Conservation (phyloP, 1,140 invertebrate species). For the Drosophila paulistorum region DNA sequence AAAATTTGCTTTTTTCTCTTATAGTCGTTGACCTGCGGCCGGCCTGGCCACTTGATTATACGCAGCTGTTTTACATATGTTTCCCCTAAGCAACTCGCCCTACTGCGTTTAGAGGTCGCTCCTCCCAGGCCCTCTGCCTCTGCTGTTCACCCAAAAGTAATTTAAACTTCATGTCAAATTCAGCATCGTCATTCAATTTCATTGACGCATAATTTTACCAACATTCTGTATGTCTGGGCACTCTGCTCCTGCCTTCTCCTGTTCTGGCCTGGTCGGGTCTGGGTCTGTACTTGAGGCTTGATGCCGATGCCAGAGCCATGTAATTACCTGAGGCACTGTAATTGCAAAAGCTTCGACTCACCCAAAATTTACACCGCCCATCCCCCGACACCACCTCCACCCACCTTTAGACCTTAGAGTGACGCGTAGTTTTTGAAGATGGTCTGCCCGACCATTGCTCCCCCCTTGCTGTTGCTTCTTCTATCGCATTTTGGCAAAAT, state of each 20-base stretch:
- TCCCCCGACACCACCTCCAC: background rate
- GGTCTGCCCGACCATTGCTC: background rate
- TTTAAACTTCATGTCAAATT: conserved; percentile 82
- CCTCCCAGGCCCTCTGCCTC: background rate
- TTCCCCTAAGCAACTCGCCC: conserved; percentile 4
- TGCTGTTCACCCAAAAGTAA: conserved; percentile 56
- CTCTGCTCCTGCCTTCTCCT: background rate
- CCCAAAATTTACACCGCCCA: background rate
- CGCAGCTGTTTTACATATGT: conserved; percentile 35
- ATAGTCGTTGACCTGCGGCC: conserved; percentile 55
- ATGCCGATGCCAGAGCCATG: conserved; percentile 43
- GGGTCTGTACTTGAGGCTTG: conserved; percentile 48
- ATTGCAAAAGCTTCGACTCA: conserved; percentile 56
- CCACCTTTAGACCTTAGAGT: conserved; percentile 28
- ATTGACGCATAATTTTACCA: conserved; percentile 74
- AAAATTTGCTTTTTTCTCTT: conserved; percentile 73
- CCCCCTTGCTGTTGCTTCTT: too few relatives aligned
- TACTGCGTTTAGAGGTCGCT: background rate
- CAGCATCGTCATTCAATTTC: conserved; percentile 77
- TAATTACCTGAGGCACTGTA: conserved; percentile 78
- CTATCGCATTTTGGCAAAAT: background rate
- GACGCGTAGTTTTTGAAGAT: conserved; percentile 54
- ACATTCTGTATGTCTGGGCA: conserved; percentile 16
- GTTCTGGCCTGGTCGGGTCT: background rate
- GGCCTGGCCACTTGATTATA: conserved; percentile 69